These are phyloP conservation scores for Polydrusus tereticollis DNA, from an alignment of 2,888 invertebrate species.

Conservation along the genomic window DNA sequence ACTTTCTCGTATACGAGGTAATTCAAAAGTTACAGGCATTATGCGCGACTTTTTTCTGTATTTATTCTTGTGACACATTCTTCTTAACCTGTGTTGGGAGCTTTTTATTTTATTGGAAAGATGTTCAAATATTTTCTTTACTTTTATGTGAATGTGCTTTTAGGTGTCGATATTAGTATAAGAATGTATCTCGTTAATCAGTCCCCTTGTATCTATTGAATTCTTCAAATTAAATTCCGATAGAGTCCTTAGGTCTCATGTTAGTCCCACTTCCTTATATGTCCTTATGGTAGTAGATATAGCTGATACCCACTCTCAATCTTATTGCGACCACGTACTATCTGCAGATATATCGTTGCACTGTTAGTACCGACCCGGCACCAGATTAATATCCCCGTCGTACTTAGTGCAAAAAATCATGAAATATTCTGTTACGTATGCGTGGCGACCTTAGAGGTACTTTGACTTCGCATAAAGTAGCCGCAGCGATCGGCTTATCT, in stretches of 20 bases:
- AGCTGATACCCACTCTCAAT: conserved; percentile 12
- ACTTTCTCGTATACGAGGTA: too few relatives aligned
- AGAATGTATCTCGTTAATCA: too few relatives aligned
- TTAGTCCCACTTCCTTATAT: conserved; percentile 26
- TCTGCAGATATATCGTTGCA: conserved; percentile 25
- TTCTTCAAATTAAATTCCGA: not conserved
- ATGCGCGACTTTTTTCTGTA: too few relatives aligned
- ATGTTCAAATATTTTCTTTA: too few relatives aligned
- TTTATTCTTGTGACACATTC: too few relatives aligned
- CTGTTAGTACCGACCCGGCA: conserved; percentile 24
- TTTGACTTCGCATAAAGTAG: conserved; percentile 35
- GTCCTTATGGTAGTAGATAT: conserved; percentile 16
- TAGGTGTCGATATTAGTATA: too few relatives aligned
- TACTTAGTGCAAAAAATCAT: conserved; percentile 21
- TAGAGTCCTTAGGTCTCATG: not conserved
- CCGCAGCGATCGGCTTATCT: conserved; percentile 25
- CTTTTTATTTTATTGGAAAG: too few relatives aligned
- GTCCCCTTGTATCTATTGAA: too few relatives aligned
- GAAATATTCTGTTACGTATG: conserved; percentile 36
- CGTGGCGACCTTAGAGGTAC: conserved; percentile 34
- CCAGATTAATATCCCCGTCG: conserved; percentile 39
- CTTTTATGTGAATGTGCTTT: too few relatives aligned
- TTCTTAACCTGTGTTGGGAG: too few relatives aligned
- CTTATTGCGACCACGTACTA: conserved; percentile 35
- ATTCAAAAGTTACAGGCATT: too few relatives aligned